Base-by-base conservation (phyloP, 2,888 invertebrate species). In the Pseudeuparius sepicola region DNA sequence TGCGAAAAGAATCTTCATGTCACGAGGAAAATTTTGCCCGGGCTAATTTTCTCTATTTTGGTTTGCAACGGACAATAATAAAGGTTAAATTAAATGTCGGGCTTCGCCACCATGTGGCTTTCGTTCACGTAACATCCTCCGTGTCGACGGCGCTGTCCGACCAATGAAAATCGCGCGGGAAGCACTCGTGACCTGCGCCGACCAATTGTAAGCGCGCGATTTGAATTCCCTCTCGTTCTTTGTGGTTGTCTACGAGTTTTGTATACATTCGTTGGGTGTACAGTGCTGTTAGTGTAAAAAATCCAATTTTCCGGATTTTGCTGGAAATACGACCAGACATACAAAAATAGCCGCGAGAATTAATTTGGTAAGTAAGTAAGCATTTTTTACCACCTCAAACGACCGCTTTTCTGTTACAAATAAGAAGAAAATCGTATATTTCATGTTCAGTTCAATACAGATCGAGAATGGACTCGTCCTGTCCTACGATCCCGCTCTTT, bases 271-370 rank as follows among this genome's bases (percentile, higher is more conserved):
- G 62, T 59, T 55, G 57, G 56, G 60, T 61, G 59, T 61, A 56
- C 52, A 54, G 58, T 59, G 57, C 58, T 61, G 60, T 61, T 57
- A 61, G 55, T 59, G 57, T 54, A 49, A 52, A 55, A 55, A 49
- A 52, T 49, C 47, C 47, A 53, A 56, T 59, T 55, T 53, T 77
- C 74, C 74, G 72, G 66, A 78, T 70, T 69, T 78, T 65, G 70
- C 72, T 70, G 76, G 74, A 69, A 77, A 70, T 68, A 70, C 72
- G 52, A 62, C 68, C 59, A 69, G 75, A 69, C 77, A 72, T 66
- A 70, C 70, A 66, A 71, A 75, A 68, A 71, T 71, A 63, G 70
- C 70, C 63, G 58, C 65, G 51, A 68, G 68, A 67, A 75, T 73
- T 68, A 72, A 73, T 70, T 70, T 71, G 69, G 79, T 79, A 66